Conservation (phyloP, 2,888 invertebrate species). For the Coleophora deauratella region DNA sequence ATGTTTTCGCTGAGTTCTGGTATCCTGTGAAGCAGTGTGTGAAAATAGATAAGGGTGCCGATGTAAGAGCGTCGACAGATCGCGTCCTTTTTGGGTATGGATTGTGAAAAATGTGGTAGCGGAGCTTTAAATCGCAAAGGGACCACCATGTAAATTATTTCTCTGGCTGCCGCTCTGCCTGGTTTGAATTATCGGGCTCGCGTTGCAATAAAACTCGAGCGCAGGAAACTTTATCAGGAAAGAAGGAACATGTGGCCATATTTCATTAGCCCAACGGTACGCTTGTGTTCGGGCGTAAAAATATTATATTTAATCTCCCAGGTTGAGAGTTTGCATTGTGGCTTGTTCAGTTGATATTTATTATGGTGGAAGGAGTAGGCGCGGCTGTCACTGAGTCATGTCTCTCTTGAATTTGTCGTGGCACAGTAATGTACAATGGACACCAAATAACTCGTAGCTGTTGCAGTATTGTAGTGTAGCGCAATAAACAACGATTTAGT, state of each 20-base stretch:
- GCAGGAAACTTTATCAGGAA: constrained; percentile 62
- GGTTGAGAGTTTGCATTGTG: constrained; percentile 53
- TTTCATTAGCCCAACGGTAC: constrained; percentile 59
- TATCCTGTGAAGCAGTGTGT: not conserved
- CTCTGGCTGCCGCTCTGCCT: constrained; percentile 42
- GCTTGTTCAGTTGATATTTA: constrained; percentile 51
- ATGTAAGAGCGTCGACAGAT: not conserved
- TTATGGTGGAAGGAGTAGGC: constrained; percentile 43
- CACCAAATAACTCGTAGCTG: constrained; percentile 12
- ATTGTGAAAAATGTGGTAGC: constrained; percentile 51
- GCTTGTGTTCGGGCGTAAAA: constrained; percentile 55
- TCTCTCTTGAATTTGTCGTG: constrained; percentile 37
- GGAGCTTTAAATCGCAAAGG: constrained; percentile 41
- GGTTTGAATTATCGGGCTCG: constrained; percentile 59
- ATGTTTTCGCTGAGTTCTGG: constrained; percentile 2
- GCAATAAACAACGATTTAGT: constrained; percentile 5
- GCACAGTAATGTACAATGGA: constrained; percentile 16
- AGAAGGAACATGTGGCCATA: constrained; percentile 61
- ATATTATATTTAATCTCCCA: constrained; percentile 57
- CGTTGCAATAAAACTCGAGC: constrained; percentile 62
- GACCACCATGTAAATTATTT: constrained; percentile 67
- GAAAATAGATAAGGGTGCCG: constrained; percentile 25
- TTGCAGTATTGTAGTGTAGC: constrained; percentile 5
- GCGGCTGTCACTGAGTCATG: constrained; percentile 34
- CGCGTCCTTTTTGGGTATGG: constrained; percentile 7